A percentile compares a stretch with the other conserved stretches of the same genome.
These are phyloP conservation scores for Autographa pulchrina DNA, from an alignment of 2,888 invertebrate species.

Conservation along the genomic window DNA sequence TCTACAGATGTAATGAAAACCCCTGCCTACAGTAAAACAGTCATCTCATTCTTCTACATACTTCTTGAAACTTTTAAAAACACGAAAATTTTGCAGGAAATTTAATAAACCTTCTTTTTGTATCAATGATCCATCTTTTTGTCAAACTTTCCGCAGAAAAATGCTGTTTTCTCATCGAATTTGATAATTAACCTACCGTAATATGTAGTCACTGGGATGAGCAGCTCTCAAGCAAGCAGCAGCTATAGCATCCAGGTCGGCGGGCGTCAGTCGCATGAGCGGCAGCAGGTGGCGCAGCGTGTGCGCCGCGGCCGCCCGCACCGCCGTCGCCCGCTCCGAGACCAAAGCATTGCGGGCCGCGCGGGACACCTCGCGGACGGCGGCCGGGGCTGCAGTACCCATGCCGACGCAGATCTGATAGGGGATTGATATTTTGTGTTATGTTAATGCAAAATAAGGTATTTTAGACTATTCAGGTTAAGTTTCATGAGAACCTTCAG, in stretches of 20 bases:
- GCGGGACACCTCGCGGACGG: conserved; percentile 96
- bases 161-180: too few species aligned
- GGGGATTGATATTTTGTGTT: too few species aligned
- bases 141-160: too few species aligned
- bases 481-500: too few species aligned
- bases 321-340: conserved; percentile 97
- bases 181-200: conserved; percentile 77
- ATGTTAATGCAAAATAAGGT: too few species aligned
- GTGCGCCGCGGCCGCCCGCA: conserved; percentile 97
- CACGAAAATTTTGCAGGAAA: too few species aligned
- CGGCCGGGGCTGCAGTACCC: conserved; percentile 95
- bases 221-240: conserved; percentile 96
- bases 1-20: too few species aligned
- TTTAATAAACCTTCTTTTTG: too few species aligned
- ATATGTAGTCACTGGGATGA: conserved; percentile 79
- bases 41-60: not conserved
- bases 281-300: conserved; percentile 97
- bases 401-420: conserved; percentile 95
- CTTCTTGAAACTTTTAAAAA: too few species aligned
- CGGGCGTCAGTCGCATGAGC: conserved; percentile 95
- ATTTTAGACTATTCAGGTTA: too few species aligned
- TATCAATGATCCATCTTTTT: too few species aligned
- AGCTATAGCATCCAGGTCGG: conserved; percentile 97
- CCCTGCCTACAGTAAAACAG: too few species aligned
- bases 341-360: conserved; percentile 94